Conservation (phyloP, 2,113 vertebrate species). For the Junco hyemalis region DNA sequence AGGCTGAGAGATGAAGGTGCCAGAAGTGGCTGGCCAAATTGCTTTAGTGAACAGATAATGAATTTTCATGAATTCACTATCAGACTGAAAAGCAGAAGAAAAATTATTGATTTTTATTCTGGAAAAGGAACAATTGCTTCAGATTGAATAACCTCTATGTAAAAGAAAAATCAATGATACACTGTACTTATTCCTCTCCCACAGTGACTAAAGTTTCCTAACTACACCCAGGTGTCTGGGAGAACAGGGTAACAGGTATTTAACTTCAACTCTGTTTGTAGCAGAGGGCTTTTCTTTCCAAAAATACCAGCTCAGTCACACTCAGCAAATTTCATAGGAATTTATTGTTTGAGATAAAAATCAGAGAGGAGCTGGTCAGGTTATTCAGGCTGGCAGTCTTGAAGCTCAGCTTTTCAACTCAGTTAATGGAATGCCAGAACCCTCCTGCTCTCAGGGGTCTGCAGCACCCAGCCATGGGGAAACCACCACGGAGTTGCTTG, state of each 20-base stretch:
- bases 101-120: neutral
- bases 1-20: neutral
- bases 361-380: neutral
- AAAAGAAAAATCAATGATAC: neutral
- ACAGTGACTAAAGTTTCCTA: neutral
- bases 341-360: neutral
- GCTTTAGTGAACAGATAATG: neutral
- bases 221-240: rapidly evolving
- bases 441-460: rapidly evolving
- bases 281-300: neutral
- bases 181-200: neutral
- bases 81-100: neutral
- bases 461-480: neutral
- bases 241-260: neutral
- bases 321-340: neutral
- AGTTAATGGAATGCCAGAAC: neutral
- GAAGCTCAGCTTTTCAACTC: neutral
- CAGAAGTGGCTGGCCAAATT: neutral
- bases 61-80: neutral
- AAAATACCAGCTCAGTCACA: neutral
- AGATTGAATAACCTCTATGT: neutral
- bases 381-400: neutral
- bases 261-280: neutral
- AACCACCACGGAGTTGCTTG: neutral
- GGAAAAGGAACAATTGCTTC: neutral